Evolutionary conservation across 2,888 invertebrate species (phyloP).

Genomic region (Caprella mutica): DNA sequence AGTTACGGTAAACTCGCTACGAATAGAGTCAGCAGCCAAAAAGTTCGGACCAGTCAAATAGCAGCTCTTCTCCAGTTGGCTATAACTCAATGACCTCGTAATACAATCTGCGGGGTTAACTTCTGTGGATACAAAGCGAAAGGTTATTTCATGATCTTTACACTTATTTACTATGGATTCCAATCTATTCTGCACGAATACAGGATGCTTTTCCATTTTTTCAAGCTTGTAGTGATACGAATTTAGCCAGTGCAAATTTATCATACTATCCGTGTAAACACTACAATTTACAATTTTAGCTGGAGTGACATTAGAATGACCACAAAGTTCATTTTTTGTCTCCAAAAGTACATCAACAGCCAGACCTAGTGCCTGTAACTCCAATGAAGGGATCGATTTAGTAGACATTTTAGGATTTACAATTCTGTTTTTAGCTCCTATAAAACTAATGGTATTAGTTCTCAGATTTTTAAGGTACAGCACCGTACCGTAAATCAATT

Average conservation of each 20-base stretch:
- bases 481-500: background rate
- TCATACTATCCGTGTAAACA: background rate
- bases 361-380: background rate
- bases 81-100: background rate
- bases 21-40: too few relatives aligned
- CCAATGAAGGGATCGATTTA: background rate
- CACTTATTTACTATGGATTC: background rate
- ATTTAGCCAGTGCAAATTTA: background rate
- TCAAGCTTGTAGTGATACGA: background rate
- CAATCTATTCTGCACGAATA: background rate
- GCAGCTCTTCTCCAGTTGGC: background rate
- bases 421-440: constrained; percentile 1
- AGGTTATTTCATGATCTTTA: background rate
- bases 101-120: constrained; percentile 1
- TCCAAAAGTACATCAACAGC: background rate
- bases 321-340: background rate
- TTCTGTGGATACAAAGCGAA: background rate
- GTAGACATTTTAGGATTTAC: background rate
- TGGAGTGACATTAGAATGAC: background rate
- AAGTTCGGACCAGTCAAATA: background rate
- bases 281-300: background rate
- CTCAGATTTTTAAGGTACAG: background rate
- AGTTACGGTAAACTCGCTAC: too few relatives aligned
- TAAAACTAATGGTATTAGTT: background rate
- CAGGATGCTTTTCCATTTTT: constrained; percentile 5